Evolutionary conservation across 1,140 invertebrate genomes (phyloP), one percentile per base, ranked within the genome.

Genomic region (Brachionus calyciflorus): DNA sequence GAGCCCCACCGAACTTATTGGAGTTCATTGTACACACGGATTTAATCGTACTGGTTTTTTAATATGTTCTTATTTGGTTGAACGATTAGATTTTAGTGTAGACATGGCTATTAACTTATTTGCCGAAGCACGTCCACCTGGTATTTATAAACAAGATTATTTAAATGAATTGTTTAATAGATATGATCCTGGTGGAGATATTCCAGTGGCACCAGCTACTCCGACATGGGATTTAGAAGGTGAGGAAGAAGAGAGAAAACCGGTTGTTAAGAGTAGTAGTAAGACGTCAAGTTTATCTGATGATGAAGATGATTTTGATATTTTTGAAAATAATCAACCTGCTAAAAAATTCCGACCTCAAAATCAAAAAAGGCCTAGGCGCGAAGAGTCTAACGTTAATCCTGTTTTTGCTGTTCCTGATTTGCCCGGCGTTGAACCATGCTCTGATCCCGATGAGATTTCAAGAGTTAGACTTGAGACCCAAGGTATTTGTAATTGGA

Each of bases 1-100:
- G 79, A 84, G 87, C 83, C 92, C 93, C 3, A 82, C 92, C 77
- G 88, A 93, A 79, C 57, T 82, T 79, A 12, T 81, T 87, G 89
- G 90, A 53, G 91, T 99, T 33, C 97, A 99, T 83, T 99, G 96
- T 82, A 99, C 96, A 0, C 96, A 99, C 87, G 97, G 96, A 0
- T 99, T 98, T 82, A 99, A 99, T 84, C 87, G 97, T 80, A 98
- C 94, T 26, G 97, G 88, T 9, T 99, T 98, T 83, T 86, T 99
- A 0, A 92, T 99, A 60, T 89, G 90, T 57, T 90, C 92, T 1
- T 99, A 92, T 84, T 87, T 99, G 80, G 91, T 98, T 5, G 93
- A 86, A 77, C 87, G 89, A 76, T 84, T 90, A 30, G 81, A 83
- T 6, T 88, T 85, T 85, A 84, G 85, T 49, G 44, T 96, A 2